Evolutionary conservation across 1,140 invertebrate genomes (phyloP).

Genomic region (Penaeus chinensis): DNA sequence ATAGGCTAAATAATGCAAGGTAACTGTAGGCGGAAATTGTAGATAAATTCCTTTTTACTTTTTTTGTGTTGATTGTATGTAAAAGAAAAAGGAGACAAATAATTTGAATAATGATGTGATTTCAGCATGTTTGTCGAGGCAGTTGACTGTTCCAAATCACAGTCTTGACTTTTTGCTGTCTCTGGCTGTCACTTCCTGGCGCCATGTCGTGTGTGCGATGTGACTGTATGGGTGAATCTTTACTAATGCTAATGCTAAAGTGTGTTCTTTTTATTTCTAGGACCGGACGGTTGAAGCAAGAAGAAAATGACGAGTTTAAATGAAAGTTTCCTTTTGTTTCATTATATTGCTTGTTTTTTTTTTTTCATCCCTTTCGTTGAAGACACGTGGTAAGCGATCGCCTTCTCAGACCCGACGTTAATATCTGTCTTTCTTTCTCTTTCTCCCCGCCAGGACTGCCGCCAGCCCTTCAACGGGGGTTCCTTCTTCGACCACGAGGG

Average conservation of each 20-base stretch:
- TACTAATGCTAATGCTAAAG: background rate
- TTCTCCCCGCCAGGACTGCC: conserved; percentile 80
- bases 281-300: background rate
- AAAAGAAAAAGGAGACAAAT: too few relatives aligned
- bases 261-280: background rate
- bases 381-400: background rate
- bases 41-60: too few relatives aligned
- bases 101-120: too few relatives aligned
- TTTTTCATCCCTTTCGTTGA: background rate
- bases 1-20: too few relatives aligned
- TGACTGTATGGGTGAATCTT: background rate
- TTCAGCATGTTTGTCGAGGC: too few relatives aligned
- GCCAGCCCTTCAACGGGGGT: conserved; percentile 90
- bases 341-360: background rate
- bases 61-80: too few relatives aligned
- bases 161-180: background rate
- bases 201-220: background rate
- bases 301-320: background rate
- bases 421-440: conserved; percentile 43
- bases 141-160: too few relatives aligned
- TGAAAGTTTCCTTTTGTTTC: background rate
- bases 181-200: background rate
- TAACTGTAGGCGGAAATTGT: too few relatives aligned
- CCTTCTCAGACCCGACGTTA: background rate
- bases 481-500: conserved; percentile 97